phyloP scores from a whole-genome alignment of 2,113 vertebrate species.

The Semnornis frantzii region DNA sequence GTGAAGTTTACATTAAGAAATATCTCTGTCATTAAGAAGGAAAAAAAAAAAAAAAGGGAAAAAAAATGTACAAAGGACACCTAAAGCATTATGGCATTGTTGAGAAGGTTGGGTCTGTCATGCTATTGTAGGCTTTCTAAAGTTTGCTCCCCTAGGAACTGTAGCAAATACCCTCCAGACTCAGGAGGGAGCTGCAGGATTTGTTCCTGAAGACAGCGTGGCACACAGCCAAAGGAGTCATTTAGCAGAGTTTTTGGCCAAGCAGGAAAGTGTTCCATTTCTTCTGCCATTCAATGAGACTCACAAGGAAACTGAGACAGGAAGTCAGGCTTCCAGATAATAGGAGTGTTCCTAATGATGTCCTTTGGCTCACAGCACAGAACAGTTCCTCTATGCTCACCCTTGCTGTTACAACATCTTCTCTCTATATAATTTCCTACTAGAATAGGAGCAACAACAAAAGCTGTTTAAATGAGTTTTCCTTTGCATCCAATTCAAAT shows the following conservation, averaged over 20 bases:
- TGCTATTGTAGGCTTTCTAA: background rate
- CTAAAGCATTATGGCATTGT: background rate
- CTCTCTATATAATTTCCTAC: background rate
- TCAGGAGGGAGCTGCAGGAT: conserved; percentile 46
- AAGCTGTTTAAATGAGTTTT: background rate
- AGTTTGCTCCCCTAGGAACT: background rate
- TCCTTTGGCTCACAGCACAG: conserved; percentile 29
- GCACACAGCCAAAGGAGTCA: conserved; percentile 13
- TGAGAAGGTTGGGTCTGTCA: background rate
- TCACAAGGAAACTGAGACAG: conserved; percentile 59
- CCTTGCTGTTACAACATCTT: background rate
- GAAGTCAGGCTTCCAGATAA: conserved; percentile 67
- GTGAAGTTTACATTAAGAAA: background rate
- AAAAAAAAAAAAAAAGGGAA: background rate
- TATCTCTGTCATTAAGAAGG: no score
- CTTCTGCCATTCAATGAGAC: conserved; percentile 55
- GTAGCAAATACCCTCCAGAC: conserved; percentile 1
- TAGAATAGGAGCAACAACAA: background rate
- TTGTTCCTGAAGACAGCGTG: background rate
- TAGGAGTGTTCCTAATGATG: conserved; percentile 54
- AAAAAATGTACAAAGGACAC: background rate
- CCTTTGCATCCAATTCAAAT: background rate
- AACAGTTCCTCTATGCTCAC: conserved; percentile 31
- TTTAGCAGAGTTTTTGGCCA: conserved; percentile 18
- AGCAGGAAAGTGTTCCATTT: conserved; percentile 57